phyloP scores from a whole-genome alignment of 2,113 vertebrate species.

The Onychostruthus taczanowskii region DNA sequence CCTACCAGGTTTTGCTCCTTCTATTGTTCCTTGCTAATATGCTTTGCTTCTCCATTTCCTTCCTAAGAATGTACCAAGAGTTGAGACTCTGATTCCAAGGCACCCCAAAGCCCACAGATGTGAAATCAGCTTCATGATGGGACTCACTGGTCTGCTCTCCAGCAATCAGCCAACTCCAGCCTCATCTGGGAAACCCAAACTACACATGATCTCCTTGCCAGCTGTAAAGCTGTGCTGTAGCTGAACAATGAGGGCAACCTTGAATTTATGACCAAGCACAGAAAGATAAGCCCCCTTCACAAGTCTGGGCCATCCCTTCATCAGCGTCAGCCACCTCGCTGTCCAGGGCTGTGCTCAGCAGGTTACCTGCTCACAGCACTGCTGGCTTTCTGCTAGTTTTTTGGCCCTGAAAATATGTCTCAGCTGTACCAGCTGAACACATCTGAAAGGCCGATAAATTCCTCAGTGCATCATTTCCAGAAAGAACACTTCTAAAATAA shows the following conservation, averaged over 20 bases:
- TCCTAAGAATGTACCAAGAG: not conserved
- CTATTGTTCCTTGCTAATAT: not conserved
- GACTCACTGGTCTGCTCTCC: not conserved
- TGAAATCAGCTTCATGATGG: not conserved
- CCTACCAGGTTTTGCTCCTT: not conserved
- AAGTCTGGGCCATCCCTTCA: not conserved
- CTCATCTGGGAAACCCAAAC: not conserved
- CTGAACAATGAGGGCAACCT: not conserved
- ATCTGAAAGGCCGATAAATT: not conserved
- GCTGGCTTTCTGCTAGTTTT: not conserved
- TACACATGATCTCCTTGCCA: not conserved
- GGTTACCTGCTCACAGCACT: not conserved
- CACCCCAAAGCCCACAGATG: rapidly evolving
- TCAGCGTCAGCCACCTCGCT: not conserved
- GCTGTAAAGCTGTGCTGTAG: not conserved
- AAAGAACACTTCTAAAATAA: not conserved
- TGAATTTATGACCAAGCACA: not conserved
- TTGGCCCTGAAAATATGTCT: not conserved
- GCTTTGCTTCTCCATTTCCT: not conserved
- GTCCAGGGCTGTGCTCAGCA: not conserved
- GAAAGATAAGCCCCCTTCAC: not conserved
- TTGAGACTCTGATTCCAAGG: not conserved
- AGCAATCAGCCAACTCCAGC: not conserved
- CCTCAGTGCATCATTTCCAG: not conserved
- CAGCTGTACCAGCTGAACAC: not conserved